Evolutionary conservation across 2,888 invertebrate genomes (phyloP).

Genomic region (Pachymerium ferrugineum): DNA sequence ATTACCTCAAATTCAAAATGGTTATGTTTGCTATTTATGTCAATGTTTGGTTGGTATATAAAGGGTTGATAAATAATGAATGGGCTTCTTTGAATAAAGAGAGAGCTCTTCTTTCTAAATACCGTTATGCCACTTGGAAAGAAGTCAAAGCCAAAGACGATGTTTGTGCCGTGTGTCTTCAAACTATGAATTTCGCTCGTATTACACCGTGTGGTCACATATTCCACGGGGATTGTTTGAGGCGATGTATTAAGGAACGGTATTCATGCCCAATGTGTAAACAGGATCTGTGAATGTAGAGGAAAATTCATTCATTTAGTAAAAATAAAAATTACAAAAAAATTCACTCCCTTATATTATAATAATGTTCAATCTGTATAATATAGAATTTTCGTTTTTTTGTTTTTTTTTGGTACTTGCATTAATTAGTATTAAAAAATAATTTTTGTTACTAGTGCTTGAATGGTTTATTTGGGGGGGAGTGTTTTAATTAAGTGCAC

Average conservation of each 20-base stretch:
- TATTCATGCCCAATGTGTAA: conserved; percentile 71
- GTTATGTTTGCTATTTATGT: conserved; percentile 58
- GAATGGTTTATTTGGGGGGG: too few species aligned
- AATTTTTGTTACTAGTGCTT: too few species aligned
- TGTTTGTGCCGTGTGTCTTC: conserved; percentile 71
- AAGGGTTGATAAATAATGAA: conserved; percentile 20
- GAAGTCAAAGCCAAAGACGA: conserved; percentile 67
- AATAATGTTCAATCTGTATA: too few species aligned
- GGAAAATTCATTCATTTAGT: too few species aligned
- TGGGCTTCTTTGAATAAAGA: conserved; percentile 56
- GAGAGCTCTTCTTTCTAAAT: conserved; percentile 54
- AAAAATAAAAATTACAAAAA: too few species aligned
- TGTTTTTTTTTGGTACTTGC: too few species aligned
- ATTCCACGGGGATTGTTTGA: conserved; percentile 70
- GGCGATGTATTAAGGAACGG: conserved; percentile 64
- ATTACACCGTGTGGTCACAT: conserved; percentile 73
- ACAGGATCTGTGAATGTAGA: conserved; percentile 34
- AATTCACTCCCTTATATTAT: too few species aligned
- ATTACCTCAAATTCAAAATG: conserved; percentile 57
- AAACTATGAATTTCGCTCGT: conserved; percentile 62
- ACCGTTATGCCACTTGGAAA: conserved; percentile 54
- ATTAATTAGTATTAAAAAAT: too few species aligned
- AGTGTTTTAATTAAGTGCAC: too few species aligned
- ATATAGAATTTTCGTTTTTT: too few species aligned
- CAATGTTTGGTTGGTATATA: conserved; percentile 61